These are phyloP conservation scores for Plecotus auritus DNA, from an alignment of 2,113 vertebrate species.

Conservation along the genomic window DNA sequence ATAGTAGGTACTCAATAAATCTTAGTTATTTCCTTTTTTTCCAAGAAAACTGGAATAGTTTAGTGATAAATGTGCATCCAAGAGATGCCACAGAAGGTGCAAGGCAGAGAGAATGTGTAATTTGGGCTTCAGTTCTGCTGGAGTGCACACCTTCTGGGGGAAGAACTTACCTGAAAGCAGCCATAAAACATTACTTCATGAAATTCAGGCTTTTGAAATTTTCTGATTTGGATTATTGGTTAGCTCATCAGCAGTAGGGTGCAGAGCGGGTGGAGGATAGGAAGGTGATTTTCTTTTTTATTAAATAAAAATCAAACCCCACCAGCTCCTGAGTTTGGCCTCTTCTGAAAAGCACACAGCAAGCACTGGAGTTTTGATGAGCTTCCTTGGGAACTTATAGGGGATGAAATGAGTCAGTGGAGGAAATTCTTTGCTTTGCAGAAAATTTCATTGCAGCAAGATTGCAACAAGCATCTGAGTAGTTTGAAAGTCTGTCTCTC, in stretches of 20 bases:
- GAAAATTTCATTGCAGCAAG: not conserved
- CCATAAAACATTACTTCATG: not conserved
- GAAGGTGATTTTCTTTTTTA: not conserved
- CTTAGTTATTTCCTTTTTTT: not conserved
- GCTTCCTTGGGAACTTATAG: not conserved
- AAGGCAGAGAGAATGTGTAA: not conserved
- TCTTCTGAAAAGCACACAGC: constrained; percentile 13
- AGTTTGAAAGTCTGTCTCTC: not conserved
- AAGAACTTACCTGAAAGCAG: not conserved
- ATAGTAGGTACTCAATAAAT: not conserved
- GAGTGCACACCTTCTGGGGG: not conserved
- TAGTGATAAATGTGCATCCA: not conserved
- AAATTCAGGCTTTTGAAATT: constrained; percentile 5
- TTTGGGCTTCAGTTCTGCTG: not conserved
- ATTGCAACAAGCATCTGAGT: not conserved
- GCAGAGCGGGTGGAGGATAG: not conserved
- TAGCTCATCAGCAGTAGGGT: not conserved
- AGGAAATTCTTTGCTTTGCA: not conserved
- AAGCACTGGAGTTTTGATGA: not conserved
- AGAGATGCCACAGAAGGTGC: not conserved
- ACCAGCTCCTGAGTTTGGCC: not conserved
- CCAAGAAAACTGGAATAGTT: not conserved
- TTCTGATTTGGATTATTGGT: constrained; percentile 36
- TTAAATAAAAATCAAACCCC: constrained; percentile 54
- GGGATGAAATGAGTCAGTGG: not conserved